Percentiles rank a stretch among this genome's conserved stretches.
phyloP scores from a whole-genome alignment of 2,888 invertebrate genomes.

The Oscheius sp. region DNA sequence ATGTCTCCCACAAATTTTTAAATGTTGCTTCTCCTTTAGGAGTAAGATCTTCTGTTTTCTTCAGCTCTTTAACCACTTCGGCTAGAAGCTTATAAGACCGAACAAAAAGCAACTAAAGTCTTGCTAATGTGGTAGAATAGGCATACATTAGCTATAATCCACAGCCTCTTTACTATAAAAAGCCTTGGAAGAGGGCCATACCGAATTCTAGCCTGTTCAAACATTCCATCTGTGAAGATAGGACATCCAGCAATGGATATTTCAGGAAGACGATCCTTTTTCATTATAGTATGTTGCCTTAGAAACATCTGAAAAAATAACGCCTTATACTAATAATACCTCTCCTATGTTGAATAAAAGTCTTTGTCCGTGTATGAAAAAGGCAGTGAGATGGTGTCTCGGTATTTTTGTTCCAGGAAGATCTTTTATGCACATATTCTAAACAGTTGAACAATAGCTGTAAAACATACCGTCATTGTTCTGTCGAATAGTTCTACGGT shows the following conservation, averaged over 20 bases:
- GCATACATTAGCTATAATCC: conserved; percentile 41
- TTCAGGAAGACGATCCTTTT: conserved; percentile 62
- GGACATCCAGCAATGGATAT: conserved; percentile 56
- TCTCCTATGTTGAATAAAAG: conserved; percentile 71
- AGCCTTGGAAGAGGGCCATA: conserved; percentile 33
- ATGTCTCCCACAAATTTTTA: conserved; percentile 28
- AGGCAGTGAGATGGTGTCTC: conserved; percentile 38
- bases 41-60: conserved; percentile 34
- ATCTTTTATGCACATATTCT: conserved; percentile 41
- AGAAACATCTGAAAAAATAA: conserved; percentile 72
- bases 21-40: conserved; percentile 27
- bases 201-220: conserved; percentile 41
- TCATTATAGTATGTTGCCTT: conserved; percentile 61
- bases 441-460: neutral
- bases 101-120: conserved; percentile 42
- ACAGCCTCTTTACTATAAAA: conserved; percentile 36
- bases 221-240: conserved; percentile 57
- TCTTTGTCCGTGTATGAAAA: conserved; percentile 69
- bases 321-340: conserved; percentile 48
- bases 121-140: neutral
- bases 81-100: conserved; percentile 34
- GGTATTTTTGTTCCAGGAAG: conserved; percentile 31
- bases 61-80: conserved; percentile 29
- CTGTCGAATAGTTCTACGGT: conserved; percentile 36
- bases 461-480: conserved; percentile 31